Base-by-base conservation (phyloP, 2,113 vertebrate species). In the Anhinga rufa region DNA sequence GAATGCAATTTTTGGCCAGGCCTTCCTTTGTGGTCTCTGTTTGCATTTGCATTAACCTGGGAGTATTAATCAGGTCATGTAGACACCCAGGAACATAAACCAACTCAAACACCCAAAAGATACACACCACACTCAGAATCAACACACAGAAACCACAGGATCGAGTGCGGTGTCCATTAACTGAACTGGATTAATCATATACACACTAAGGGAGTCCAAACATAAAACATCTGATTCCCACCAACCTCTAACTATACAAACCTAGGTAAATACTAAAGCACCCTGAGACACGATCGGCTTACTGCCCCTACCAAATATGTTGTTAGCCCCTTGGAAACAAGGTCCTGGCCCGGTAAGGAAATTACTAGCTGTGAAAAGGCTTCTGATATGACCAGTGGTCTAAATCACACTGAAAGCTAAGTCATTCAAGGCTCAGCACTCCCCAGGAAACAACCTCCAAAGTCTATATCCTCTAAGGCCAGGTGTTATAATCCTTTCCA, bases 61-160 rank as follows among this genome's bases (percentile, higher is more conserved):
- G 82, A 86, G 42, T 75, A 93, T 92, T 95, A 94, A 94, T 55
- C 76, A 92, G 95, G 85, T 90, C 93, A 36, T 52, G 84, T n/a
- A 94, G 95, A 92, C 88, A 92, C 82, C 92, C 88, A 94, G 90
- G 75, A 92, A 88, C 68, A 77, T 74, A 94, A 96, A 96, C 62
- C 92, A 88, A 78, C 51, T 51, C 82, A 65, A 93, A 93, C 84
- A 96, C 71, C 84, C 82, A 38, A 24, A 88, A 93, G 82, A 95
- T 77, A 92, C 84, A 91, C 85, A 90, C 62, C 46, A 89, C 85
- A n/a, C 62, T 93, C 87, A 86, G 90, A 80, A 92, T 85, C 84
- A 96, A 93, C 90, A 94, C 85, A 83, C 62, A 77, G 61, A 91
- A 96, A 94, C 93, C 93, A 77, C 87, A 80, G 87, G 84, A 93